These are phyloP conservation scores for Yponomeuta evonymella DNA, from an alignment of 2,888 invertebrate genomes.

Conservation along the genomic window DNA sequence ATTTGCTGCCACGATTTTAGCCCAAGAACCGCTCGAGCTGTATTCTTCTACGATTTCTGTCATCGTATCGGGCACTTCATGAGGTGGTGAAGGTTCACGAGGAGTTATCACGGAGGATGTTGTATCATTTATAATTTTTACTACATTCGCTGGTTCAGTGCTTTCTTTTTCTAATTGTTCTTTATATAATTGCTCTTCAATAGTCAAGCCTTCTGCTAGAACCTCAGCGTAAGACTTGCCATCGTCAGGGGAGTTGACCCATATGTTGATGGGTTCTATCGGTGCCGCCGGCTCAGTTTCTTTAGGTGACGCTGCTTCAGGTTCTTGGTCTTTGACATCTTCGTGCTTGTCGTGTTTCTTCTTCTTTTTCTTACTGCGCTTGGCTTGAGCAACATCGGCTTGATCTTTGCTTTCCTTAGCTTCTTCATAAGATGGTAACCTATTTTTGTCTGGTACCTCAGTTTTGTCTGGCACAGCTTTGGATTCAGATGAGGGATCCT, in stretches of 20 bases:
- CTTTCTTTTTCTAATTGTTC: neutral
- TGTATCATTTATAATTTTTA: slow-evolving; percentile 24
- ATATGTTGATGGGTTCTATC: slow-evolving; percentile 49
- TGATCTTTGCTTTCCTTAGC: slow-evolving; percentile 19
- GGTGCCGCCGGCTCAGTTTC: slow-evolving; percentile 21
- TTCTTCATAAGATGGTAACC: neutral
- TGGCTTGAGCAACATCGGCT: slow-evolving; percentile 22
- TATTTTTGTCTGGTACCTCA: neutral
- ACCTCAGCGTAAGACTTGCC: slow-evolving; percentile 84
- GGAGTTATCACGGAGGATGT: slow-evolving; percentile 19
- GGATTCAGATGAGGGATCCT: slow-evolving; percentile 26
- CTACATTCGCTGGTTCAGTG: neutral
- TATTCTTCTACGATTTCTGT: neutral
- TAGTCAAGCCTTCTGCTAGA: slow-evolving; percentile 64
- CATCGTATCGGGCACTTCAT: slow-evolving; percentile 17
- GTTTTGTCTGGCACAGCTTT: neutral
- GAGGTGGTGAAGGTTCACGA: slow-evolving; percentile 17
- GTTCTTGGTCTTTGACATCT: slow-evolving; percentile 22
- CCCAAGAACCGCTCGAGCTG: slow-evolving; percentile 44
- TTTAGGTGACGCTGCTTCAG: slow-evolving; percentile 28
- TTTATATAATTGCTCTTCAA: slow-evolving; percentile 9
- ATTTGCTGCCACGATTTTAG: slow-evolving; percentile 58
- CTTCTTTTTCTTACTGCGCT: slow-evolving; percentile 54
- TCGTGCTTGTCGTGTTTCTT: slow-evolving; percentile 44
- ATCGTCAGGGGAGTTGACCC: slow-evolving; percentile 70